Base-by-base conservation (phyloP, 2,797 vertebrate genomes). In the Catamblyrhynchus diadema region DNA sequence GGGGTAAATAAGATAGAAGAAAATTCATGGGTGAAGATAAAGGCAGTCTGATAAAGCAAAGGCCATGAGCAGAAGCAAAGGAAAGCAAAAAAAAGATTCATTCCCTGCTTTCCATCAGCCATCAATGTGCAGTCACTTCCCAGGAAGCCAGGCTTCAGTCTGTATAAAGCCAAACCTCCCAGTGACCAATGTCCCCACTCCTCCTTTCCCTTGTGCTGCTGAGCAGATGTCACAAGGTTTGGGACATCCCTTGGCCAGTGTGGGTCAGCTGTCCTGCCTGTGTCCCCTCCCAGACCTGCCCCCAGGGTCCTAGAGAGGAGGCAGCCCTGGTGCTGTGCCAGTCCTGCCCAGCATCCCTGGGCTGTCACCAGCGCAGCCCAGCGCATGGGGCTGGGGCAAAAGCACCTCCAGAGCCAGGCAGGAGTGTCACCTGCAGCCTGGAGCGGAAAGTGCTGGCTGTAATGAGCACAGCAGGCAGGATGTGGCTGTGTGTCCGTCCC, bases 121-220 rank as follows among this genome's bases (percentile, higher is more conserved):
- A 8, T 19, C 1, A 0, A 17, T 65, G 37, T 47, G 7, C 11
- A 59, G 28, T 11, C 35, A 20, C 30, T 50, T 50, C 41, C 28
- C 14, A 1, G 71, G 41, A 30, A 60, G 17, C 3, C 44, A 33
- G 28, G 24, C 44, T 51, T n/a, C 62, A 28, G 15, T 35, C 37
- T 11, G 8, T 2, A 0, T 2, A 35, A 39, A 18, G 50, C 35
- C 56, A 64, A 72, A 39, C 10, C 11, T 57, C 1, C 0, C 3
- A 66, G 27, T 57, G 57, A 57, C 37, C 61, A 39, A 23, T 44
- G 35, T 22, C 14, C 35, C 32, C 32, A 8, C 48, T 53, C 13
- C 22, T 41, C 18, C 28, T 24, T 57, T 24, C 18, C 32, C 24
- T 44, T 33, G 44, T 25, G 19, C 15, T 88, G 28, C 60, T 32